Evolutionary conservation across 2,888 invertebrate genomes (phyloP).

Genomic region (Meteorus cinctellus): DNA sequence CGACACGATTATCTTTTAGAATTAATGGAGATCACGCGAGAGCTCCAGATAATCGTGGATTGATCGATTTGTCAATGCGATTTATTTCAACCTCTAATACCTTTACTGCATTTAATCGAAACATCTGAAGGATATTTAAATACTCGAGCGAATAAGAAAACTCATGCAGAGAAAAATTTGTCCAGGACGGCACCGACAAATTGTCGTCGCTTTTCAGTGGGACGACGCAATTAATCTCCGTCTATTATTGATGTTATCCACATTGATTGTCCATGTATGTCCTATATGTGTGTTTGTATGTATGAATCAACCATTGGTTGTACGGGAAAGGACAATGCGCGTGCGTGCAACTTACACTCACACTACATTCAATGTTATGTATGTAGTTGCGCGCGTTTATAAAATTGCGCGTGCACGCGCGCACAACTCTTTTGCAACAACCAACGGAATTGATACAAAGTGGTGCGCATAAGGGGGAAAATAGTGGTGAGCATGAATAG

Average conservation of each 20-base stretch:
- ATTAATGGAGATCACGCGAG: too few species aligned
- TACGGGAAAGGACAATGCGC: conserved; percentile 14
- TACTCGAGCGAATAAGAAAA: background rate
- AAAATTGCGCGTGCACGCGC: conserved; percentile 3
- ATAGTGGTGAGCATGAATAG: conserved; percentile 54
- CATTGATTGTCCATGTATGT: background rate
- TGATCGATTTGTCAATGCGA: too few species aligned
- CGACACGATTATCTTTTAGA: too few species aligned
- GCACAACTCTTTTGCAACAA: conserved; percentile 28
- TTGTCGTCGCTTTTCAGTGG: conserved; percentile 29
- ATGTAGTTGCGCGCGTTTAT: background rate
- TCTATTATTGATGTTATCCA: conserved; percentile 31
- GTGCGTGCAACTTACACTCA: conserved; percentile 18
- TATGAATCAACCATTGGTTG: conserved; percentile 28
- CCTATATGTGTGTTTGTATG: background rate
- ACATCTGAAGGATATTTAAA: background rate
- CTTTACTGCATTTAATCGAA: background rate
- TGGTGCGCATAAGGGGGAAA: conserved; percentile 30
- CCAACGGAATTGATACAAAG: conserved; percentile 32
- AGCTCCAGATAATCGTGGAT: too few species aligned
- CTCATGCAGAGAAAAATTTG: background rate
- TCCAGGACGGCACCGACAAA: conserved; percentile 40
- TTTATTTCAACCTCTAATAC: too few species aligned
- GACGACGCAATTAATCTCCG: conserved; percentile 28
- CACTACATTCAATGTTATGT: background rate